phyloP scores from a whole-genome alignment of 1,140 invertebrate species.

The Aricia agestis region DNA sequence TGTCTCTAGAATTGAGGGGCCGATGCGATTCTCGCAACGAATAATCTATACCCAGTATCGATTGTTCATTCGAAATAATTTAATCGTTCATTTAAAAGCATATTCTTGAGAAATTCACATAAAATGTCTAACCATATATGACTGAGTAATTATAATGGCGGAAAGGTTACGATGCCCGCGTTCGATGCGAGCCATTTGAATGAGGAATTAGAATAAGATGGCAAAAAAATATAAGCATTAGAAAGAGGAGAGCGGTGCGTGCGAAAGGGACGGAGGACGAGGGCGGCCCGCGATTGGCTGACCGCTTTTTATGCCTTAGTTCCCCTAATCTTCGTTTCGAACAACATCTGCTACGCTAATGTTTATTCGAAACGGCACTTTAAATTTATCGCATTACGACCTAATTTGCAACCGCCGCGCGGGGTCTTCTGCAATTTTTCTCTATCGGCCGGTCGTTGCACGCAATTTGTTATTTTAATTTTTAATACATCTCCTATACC shows the following conservation, averaged over 20 bases:
- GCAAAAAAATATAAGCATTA: conserved; percentile 74
- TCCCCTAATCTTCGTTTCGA: conserved; percentile 74
- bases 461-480: conserved; percentile 59
- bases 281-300: conserved; percentile 54
- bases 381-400: conserved; percentile 62
- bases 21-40: neutral
- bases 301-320: conserved; percentile 73
- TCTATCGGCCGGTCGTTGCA: conserved; percentile 51
- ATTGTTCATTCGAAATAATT: conserved; percentile 12
- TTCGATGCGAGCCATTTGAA: conserved; percentile 68
- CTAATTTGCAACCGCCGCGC: conserved; percentile 48
- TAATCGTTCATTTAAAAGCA: neutral
- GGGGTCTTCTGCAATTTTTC: conserved; percentile 49
- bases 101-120: conserved; percentile 27
- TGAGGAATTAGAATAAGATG: conserved; percentile 73
- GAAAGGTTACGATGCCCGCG: conserved; percentile 65
- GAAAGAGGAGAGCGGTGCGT: conserved; percentile 52
- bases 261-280: conserved; percentile 47
- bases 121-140: conserved; percentile 36
- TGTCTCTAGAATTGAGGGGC: neutral
- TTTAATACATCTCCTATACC: conserved; percentile 63
- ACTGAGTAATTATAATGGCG: conserved; percentile 40
- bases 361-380: conserved; percentile 67
- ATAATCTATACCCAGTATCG: neutral
- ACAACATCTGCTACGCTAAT: conserved; percentile 66